Evolutionary conservation across 1,140 invertebrate species (phyloP).

Genomic region (Rhagoletis zephyria): DNA sequence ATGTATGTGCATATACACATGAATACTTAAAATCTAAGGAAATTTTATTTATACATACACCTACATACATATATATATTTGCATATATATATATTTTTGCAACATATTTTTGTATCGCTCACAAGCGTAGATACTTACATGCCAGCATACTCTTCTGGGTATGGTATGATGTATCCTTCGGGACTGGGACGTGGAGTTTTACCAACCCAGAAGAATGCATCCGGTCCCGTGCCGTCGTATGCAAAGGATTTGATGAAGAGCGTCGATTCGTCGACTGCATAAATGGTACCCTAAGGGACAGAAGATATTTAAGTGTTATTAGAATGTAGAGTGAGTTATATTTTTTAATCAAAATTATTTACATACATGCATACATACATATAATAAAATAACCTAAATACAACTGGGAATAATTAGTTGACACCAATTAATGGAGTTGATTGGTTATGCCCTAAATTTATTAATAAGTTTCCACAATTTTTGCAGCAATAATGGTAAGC

Average conservation of each 20-base stretch:
- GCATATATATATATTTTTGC: too few relatives aligned
- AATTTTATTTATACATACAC: background rate
- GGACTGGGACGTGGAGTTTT: constrained; percentile 83
- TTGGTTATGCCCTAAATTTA: too few relatives aligned
- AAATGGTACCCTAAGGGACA: constrained; percentile 79
- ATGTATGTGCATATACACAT: background rate
- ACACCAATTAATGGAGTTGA: too few relatives aligned
- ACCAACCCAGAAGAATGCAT: constrained; percentile 91
- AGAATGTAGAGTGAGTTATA: background rate
- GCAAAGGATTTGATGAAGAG: constrained; percentile 89
- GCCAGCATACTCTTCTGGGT: constrained; percentile 84
- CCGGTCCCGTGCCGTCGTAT: constrained; percentile 88
- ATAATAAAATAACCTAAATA: too few relatives aligned
- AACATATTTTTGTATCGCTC: too few relatives aligned
- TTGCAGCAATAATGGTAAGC: too few relatives aligned
- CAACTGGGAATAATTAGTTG: too few relatives aligned
- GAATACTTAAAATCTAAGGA: background rate
- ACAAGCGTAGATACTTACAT: constrained; percentile 76
- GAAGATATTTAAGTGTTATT: constrained; percentile 44
- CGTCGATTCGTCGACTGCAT: constrained; percentile 89
- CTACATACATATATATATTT: too few relatives aligned
- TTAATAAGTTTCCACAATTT: too few relatives aligned
- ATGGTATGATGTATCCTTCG: constrained; percentile 86
- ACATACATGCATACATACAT: background rate
- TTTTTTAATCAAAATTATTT: too few relatives aligned